Conservation (phyloP, 2,113 vertebrate genomes). For the Saguinus midas region DNA sequence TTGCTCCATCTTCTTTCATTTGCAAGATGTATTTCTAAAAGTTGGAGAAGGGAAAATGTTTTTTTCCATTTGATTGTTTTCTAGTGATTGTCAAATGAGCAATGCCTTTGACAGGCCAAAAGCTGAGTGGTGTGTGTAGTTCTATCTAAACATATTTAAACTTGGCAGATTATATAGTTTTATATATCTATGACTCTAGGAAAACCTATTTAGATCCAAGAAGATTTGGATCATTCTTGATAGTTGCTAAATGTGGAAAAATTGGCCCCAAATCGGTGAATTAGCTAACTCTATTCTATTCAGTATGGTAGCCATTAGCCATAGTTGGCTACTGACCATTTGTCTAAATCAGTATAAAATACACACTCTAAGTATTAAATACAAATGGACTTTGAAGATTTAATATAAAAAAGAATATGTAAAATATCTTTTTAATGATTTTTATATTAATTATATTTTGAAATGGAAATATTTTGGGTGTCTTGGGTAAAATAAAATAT, state of each 20-base stretch:
- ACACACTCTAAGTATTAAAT: not conserved
- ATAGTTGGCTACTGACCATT: not conserved
- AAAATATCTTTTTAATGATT: not conserved
- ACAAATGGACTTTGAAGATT: not conserved
- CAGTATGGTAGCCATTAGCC: not conserved
- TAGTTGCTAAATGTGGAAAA: not conserved
- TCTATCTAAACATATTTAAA: not conserved
- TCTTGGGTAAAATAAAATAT: not conserved
- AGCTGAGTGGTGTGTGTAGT: not conserved
- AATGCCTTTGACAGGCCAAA: not conserved
- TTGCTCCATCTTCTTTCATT: not conserved
- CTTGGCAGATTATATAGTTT: not conserved
- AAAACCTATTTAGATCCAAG: not conserved
- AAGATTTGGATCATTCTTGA: not conserved
- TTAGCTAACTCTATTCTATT: not conserved
- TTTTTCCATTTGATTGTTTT: not conserved
- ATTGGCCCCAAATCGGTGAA: not conserved
- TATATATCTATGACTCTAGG: not conserved
- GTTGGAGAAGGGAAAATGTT: not conserved
- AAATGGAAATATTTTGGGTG: constrained; percentile 8
- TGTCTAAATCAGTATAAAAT: not conserved
- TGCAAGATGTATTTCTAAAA: not conserved
- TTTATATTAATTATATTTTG: not conserved
- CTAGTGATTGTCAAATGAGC: not conserved
- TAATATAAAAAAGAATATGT: not conserved